Base-by-base conservation (phyloP, 2,888 invertebrate species). In the Iphiclides podalirius region DNA sequence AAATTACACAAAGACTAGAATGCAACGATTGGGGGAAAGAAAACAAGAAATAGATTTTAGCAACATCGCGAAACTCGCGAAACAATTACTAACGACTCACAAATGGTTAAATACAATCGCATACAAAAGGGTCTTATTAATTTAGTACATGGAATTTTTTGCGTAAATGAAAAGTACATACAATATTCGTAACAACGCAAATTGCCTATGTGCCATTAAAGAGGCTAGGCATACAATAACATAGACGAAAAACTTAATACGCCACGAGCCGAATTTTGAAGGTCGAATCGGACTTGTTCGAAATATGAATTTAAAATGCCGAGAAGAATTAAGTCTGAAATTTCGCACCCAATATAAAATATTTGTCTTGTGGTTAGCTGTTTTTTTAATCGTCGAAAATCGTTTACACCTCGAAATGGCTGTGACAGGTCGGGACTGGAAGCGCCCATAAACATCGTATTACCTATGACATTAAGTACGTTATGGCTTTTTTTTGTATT, bases 401-500 rank as follows among this genome's bases (percentile, higher is more conserved):
- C 23, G 53, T 58, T 56, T 63, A 59, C 55, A 60, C 60, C 61
- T 61, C 37, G 60, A 74, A 81, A 82, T 84, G 84, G 83, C 81
- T 80, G 83, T 67, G 79, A 77, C 81, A 70, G 60, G 47, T 47
- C 53, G 70, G 75, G 70, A 64, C 62, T 56, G 43, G 54, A 59
- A 53, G 26, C 17, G 39, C 53, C 55, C 69, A 77, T 78, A 79
- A 70, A 70, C 67, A 71, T 72, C 72, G 67, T 67, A 76, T 73
- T 78, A 81, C 56, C 81, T 86, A 85, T 77, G 72, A 85, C 77
- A 83, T 78, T 66, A 79, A 72, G 72, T 80, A 83, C 79, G 11
- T 31, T 31, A 80, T 72, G 55, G 70, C 63, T 74, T 70, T 78
- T 84, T 85, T 82, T 78, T 77, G 70, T 79, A 66, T 84, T 78